Base-by-base conservation (phyloP, 2,113 vertebrate species). In the Oostethus manadensis region DNA sequence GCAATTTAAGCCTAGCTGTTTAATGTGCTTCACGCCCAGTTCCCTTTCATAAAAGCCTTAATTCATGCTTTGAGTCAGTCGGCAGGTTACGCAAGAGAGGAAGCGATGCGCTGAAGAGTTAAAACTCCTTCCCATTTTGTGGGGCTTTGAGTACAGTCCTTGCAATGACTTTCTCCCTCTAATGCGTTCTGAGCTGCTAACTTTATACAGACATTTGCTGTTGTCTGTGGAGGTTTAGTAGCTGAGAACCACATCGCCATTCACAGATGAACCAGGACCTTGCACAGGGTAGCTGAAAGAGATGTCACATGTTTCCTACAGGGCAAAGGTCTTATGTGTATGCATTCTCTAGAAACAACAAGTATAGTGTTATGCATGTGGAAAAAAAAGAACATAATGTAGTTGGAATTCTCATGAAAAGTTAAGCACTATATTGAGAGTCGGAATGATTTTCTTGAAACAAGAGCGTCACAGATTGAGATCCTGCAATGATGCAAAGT, bases 251-350 rank as follows among this genome's bases (percentile, higher is more conserved):
- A 21, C 67, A 65, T 76, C 75, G 63, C 70, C 60, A 45, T 29
- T 66, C 0, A 4, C 26, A 66, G 62, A 57, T 59, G 45, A 17
- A 54, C 17, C 18, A 16, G 40, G 54, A 48, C 11, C 13, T 42
- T 42, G 38, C 11, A 42, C 38, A 42, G 47, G 59, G 40, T 33
- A 42, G 42, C 53, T 64, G 66, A 22, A 21, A 16, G 48, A 23
- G 1, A 1, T 4, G 26, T 54, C 63, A 47, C 48, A 65, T 61
- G 56, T 76, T 86, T 79, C 78, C 77, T 56, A 65, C 6, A 33
- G 81, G 58, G 56, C 70, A 78, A 82, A 84, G 73, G 75, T 84
- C 66, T 29, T 18, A 17, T n/a, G 50, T 20, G 58, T 49, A 55
- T 44, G 65, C 56, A 64, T 77, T 71, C 46, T 60, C 58, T 51